Base-by-base conservation (phyloP, 2,797 vertebrate genomes). In the Melanotaenia trifasciata region DNA sequence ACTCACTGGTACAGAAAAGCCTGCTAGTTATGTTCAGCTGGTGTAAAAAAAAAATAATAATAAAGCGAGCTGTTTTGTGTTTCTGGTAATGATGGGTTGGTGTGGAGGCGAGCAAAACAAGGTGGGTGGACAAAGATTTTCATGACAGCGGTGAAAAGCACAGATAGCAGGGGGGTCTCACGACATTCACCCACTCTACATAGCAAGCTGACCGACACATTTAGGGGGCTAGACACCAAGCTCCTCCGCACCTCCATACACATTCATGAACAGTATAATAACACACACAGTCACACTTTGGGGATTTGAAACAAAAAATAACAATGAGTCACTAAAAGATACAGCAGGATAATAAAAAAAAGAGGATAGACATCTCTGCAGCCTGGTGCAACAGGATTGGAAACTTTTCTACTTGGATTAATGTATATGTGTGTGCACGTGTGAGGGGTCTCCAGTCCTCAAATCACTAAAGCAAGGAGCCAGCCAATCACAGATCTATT, bases 131-230 rank as follows among this genome's bases (percentile, higher is more conserved):
- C 68, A 67, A 64, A 73, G 74, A 83, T 74, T 73, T 74, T 43
- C 67, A 87, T 79, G 77, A 81, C 88, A 88, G 85, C 56, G 70
- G 74, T 87, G 79, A 69, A 86, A 84, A 84, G 63, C 64, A 56
- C 69, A 70, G 76, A 76, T 45, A 72, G 66, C 72, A 72, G 76
- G 76, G 83, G 79, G 81, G 75, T 77, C 89, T 88, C 89, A 91
- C 86, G 88, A 91, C 87, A 78, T 86, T 88, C 88, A 64, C 92
- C 90, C 83, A 91, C 91, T 86, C 83, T 65, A 72, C 61, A 70
- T 58, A 62, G 80, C 71, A 61, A 78, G 68, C 80, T 80, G 79
- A 80, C 81, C 64, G 83, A 74, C 80, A 80, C 78, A 76, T 83
- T 81, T 51, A 87, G 83, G 76, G 47, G 80, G 80, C 70, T 76